Evolutionary conservation across 2,113 vertebrate genomes (phyloP), one percentile per base, ranked within the genome.

Genomic region (Connochaetes taurinus): DNA sequence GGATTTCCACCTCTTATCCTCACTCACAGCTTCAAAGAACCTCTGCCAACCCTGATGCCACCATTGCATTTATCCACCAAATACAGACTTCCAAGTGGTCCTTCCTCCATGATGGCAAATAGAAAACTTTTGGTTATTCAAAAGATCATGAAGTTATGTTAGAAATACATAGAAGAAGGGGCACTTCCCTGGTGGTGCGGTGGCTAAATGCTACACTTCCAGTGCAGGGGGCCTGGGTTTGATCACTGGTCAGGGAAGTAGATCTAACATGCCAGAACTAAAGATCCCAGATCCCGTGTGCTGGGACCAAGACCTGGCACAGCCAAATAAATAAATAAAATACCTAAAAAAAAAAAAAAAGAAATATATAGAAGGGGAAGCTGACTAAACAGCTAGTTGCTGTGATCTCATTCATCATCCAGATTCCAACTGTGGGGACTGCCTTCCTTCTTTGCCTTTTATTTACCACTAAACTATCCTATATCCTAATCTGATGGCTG

Each of bases 331-430:
- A 67, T 19, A 19, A 71, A 71, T 6, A 40, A 71, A 71, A 71
- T 40, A 3, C 16, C 17, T 40, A 0, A 50, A 6, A 40, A 50
- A 50, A 6, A 40, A 71, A 40, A 23, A 2, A 58, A 4, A 25
- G 19, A 74, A 13, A 40, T 25, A 74, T 40, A 71, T 71, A 71
- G 67, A 80, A 19, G 45, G 8, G 29, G 45, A 80, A 80, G 45
- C 45, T 80, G 58, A 8, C 27, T 21, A 6, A 76, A 27, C 6
- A 74, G 45, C 47, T 16, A 2, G 21, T 43, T 33, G 25, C 6
- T 19, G 7, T 88, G 64, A 27, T 29, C 47, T 71, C 17, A 9
- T n/a, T 47, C 6, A 43, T 47, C 31, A 21, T 0, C 0, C 6
- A 84, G 94, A 74, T 52, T 36, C 55, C 92, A 74, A 2, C 5